Percentiles rank a stretch among this genome's conserved stretches.
Evolutionary conservation across 1,140 invertebrate species (phyloP).

Genomic region (Bursaphelenchus mucronatus): DNA sequence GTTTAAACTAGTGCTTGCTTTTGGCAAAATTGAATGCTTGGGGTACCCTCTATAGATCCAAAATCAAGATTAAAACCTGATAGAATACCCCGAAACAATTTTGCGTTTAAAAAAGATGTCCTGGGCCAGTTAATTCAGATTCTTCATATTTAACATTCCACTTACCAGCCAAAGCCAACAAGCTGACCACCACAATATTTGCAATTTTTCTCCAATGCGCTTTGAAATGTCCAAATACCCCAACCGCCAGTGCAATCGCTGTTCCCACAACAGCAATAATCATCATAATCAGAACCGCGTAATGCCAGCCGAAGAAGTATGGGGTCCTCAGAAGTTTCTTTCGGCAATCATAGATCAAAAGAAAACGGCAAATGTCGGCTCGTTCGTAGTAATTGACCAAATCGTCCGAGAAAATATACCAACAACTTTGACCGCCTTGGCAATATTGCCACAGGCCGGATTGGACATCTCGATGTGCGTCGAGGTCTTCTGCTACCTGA

Average conservation of each 20-base stretch:
- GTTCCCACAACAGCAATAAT: constrained; percentile 37
- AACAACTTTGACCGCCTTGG: constrained; percentile 39
- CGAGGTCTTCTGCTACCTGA: constrained; percentile 53
- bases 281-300: constrained; percentile 56
- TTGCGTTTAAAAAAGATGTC: no score
- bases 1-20: no score
- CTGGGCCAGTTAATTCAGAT: no score
- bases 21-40: no score
- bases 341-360: constrained; percentile 56
- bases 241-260: constrained; percentile 20
- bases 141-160: constrained; percentile 9
- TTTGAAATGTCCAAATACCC: no score
- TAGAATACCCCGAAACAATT: no score
- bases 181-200: constrained; percentile 47
- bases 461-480: constrained; percentile 47
- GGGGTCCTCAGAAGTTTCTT: constrained; percentile 57
- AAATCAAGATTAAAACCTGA: no score
- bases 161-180: constrained; percentile 38
- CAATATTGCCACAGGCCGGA: constrained; percentile 58
- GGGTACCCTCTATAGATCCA: no score
- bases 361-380: constrained; percentile 58
- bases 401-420: constrained; percentile 59
- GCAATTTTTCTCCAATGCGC: constrained; percentile 18
- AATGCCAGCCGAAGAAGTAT: constrained; percentile 61
- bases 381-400: constrained; percentile 55